Evolutionary conservation across 1,140 invertebrate species (phyloP), one percentile per base, ranked within the genome.

Genomic region (Dreissena polymorpha): DNA sequence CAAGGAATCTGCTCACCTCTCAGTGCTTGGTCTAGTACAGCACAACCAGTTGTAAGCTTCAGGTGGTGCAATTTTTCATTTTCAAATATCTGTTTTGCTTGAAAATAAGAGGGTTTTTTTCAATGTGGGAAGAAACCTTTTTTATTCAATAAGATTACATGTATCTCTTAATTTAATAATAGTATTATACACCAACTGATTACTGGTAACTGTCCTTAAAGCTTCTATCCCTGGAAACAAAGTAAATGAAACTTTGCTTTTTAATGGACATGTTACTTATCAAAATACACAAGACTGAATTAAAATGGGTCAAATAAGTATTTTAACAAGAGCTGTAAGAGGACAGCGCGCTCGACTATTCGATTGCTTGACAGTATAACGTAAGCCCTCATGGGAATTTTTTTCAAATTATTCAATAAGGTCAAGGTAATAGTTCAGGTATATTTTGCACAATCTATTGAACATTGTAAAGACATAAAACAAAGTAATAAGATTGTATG

Each of bases 11-110:
- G 16, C 21, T 60, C 10, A n/a, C 21, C 21, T 60, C 57, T 23
- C 57, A 60, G 16, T 60, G 74, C 83, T 65, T 84, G 78, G 68
- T 91, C 89, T 21, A 91, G 76, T 7, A 86, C 72, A 25, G 74
- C 16, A 79, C 89, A 90, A 21, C 87, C 87, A 64, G 88, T 89
- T 27, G 87, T 87, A 14, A 91, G 76, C 84, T 86, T 88, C 25
- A 50, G 27, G 2, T 60, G 39, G 39, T 39, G 39, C 39, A 39
- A 39, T 39, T 39, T 39, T 39, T 39, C 39, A 39, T 39, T 39
- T 39, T 39, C 39, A 39, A 39, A 5, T 39, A 39, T 39, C 39
- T 39, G 39, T 60, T 60, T 3, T 23, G 16, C 57, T 60, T 60
- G 57, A 23, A 60, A 10, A 60, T 2, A n/a, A n/a, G 57, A 18